Evolutionary conservation across 2,888 invertebrate species (phyloP).

Genomic region (Yponomeuta plumbellus): DNA sequence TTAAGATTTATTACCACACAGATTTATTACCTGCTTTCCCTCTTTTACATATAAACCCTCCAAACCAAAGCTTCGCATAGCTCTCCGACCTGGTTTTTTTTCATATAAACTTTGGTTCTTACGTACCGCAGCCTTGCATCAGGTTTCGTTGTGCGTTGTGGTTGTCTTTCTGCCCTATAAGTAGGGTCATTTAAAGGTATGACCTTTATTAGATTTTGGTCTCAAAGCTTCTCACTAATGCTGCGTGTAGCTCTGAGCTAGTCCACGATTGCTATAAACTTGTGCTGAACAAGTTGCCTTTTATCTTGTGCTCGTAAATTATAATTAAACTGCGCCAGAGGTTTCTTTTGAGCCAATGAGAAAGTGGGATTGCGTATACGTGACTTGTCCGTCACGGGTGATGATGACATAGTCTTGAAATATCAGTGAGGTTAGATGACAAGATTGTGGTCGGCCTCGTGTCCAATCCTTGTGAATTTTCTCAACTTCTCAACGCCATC

Average conservation of each 20-base stretch:
- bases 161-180: too few relatives aligned
- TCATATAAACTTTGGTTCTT: too few relatives aligned
- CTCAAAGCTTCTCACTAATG: neutral
- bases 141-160: too few relatives aligned
- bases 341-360: slow-evolving; percentile 1
- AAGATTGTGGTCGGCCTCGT: neutral
- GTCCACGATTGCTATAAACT: slow-evolving; percentile 18
- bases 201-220: neutral
- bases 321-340: slow-evolving; percentile 18
- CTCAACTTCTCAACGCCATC: too few relatives aligned
- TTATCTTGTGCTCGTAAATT: slow-evolving; percentile 21
- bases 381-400: neutral
- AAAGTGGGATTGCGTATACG: neutral
- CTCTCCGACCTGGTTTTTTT: too few relatives aligned
- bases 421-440: neutral
- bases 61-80: too few relatives aligned
- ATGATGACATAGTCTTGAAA: neutral
- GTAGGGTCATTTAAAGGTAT: neutral
- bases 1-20: too few relatives aligned
- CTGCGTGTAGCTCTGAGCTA: neutral
- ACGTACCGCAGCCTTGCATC: too few relatives aligned
- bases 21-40: too few relatives aligned
- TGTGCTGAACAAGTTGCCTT: slow-evolving; percentile 11
- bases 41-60: too few relatives aligned
- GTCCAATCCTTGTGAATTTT: neutral